These are phyloP conservation scores for Atlantisia rogersi DNA, from an alignment of 2,113 vertebrate genomes.

Conservation along the genomic window DNA sequence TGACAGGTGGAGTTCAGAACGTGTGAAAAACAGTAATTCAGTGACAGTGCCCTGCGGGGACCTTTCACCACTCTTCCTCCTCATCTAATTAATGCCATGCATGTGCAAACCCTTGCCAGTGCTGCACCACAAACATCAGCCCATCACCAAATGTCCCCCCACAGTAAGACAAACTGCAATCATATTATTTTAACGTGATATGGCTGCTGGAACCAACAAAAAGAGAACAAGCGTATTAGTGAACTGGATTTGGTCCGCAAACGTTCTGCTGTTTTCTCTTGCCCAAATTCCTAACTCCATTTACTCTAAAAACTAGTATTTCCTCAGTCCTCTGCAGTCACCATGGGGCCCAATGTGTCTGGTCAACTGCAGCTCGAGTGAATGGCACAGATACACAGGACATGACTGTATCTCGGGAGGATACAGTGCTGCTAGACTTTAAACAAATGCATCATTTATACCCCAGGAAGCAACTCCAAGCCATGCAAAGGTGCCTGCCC, in stretches of 20 bases:
- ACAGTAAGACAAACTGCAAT: background rate
- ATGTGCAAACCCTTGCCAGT: background rate
- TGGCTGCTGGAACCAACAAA: background rate
- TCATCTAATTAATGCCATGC: background rate
- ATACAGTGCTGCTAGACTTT: background rate
- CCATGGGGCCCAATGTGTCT: background rate
- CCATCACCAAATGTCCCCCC: rapidly evolving
- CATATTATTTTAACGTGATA: background rate
- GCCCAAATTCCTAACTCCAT: background rate
- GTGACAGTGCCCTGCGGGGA: background rate
- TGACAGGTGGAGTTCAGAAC: background rate
- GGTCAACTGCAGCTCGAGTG: background rate
- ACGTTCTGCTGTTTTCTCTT: background rate
- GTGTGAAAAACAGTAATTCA: background rate
- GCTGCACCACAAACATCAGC: background rate
- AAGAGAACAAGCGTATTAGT: background rate
- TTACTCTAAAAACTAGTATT: background rate
- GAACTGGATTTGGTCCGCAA: background rate
- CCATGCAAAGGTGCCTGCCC: background rate
- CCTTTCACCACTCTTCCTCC: background rate
- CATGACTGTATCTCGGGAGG: background rate
- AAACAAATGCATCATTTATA: background rate
- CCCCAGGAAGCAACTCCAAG: background rate
- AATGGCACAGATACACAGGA: background rate
- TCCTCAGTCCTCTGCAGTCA: background rate